Evolutionary conservation across 2,797 vertebrate species (phyloP), one percentile per base, ranked within the genome.

Genomic region (Manis pentadactyla): DNA sequence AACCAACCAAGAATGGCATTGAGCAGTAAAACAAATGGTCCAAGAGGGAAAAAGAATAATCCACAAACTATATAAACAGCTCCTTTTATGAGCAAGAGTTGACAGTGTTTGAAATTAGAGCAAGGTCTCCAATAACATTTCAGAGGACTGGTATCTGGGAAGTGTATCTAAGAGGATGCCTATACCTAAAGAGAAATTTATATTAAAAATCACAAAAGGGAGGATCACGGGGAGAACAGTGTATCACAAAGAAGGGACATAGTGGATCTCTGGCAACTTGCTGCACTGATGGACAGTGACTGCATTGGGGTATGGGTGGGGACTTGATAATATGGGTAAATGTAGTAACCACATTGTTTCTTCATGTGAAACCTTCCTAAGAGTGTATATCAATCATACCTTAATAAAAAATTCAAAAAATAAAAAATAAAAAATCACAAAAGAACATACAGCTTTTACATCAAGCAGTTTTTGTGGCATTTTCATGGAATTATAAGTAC

Each of bases 81-180:
- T 90, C 90, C 69, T 97, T 87, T 93, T 92, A 95, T 51, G 92
- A 95, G 87, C 81, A 73, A 63, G 71, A 90, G 92, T 69, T 87
- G 87, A 91, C 92, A 95, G 97, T 49, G 34, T 93, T 81, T 93
- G 93, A 93, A 95, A 92, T 78, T 87, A 85, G 79, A 92, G 82
- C 71, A 61, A 87, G 81, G 90, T 61, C 87, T 53, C 83, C 81
- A 64, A 39, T 55, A 78, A 83, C 75, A 71, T 51, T 69, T 63
- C 95, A 31, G 69, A 78, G 82, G 71, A 92, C 1, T 51, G 73
- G 77, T 69, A 51, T 64, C 90, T 37, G 23, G 81, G 71, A 86
- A 85, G 57, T 21, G 74, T 71, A 85, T 17, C 73, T 27, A n/a
- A 63, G 90, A 68, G 12, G 51, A 15, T 4, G 7, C 6, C 42